phyloP scores from a whole-genome alignment of 2,797 vertebrate species.

The Eleutherodactylus coqui region DNA sequence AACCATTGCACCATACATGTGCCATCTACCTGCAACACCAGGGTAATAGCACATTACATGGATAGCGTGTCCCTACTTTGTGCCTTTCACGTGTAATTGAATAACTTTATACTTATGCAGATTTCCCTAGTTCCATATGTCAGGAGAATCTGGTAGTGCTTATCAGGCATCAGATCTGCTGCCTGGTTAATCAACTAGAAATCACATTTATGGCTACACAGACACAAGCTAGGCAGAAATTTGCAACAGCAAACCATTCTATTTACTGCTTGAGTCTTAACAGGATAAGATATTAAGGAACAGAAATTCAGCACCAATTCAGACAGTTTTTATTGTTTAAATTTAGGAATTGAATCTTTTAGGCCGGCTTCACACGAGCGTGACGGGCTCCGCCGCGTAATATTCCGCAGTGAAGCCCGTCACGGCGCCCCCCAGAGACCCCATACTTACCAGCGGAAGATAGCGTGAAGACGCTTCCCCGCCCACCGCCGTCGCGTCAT shows the following conservation, averaged over 20 bases:
- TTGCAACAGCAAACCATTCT: not conserved
- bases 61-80: not conserved
- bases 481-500: too few relatives aligned
- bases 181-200: not conserved
- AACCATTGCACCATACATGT: too few relatives aligned
- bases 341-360: not conserved
- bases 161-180: not conserved
- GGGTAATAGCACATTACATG: not conserved
- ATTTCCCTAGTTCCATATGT: not conserved
- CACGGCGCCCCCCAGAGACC: too few relatives aligned
- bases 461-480: too few relatives aligned
- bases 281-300: not conserved
- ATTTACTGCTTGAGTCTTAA: not conserved
- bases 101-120: not conserved
- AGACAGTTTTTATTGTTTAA: not conserved
- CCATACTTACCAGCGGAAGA: too few relatives aligned
- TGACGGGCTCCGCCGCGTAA: too few relatives aligned
- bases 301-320: not conserved
- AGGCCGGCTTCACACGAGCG: too few relatives aligned
- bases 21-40: too few relatives aligned
- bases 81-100: not conserved
- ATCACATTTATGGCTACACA: not conserved
- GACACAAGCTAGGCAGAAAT: not conserved
- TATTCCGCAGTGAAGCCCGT: too few relatives aligned
- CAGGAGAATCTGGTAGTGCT: not conserved